Conservation (phyloP, 2,888 invertebrate species). For the Leptinotarsa juncta region DNA sequence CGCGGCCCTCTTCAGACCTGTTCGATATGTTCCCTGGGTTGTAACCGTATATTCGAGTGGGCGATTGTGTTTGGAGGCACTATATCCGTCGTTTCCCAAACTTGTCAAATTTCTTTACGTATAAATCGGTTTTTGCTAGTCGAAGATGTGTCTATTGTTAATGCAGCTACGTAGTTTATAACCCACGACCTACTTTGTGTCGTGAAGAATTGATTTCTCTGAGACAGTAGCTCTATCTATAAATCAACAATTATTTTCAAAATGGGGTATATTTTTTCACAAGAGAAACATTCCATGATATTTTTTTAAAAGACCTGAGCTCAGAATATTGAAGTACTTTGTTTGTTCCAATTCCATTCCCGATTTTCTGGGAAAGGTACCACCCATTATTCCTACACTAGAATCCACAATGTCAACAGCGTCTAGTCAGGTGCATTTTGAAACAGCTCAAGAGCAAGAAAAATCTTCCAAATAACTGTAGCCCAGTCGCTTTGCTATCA, state of each 20-base stretch:
- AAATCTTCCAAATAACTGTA: too few species aligned
- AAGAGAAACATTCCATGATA: too few species aligned
- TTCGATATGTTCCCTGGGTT: neutral
- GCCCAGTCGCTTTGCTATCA: too few species aligned
- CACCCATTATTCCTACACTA: too few species aligned
- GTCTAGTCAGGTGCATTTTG: too few species aligned
- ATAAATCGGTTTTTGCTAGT: slow-evolving; percentile 53
- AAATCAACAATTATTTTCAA: neutral
- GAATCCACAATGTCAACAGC: too few species aligned
- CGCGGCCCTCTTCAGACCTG: slow-evolving; percentile 48
- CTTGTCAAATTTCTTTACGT: slow-evolving; percentile 47
- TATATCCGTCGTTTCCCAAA: slow-evolving; percentile 55
- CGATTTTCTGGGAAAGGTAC: too few species aligned
- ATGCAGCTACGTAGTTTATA: slow-evolving; percentile 52
- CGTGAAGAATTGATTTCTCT: slow-evolving; percentile 1
- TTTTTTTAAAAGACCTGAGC: too few species aligned
- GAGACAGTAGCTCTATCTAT: neutral
- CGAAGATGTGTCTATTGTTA: slow-evolving; percentile 51
- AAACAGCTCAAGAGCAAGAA: too few species aligned
- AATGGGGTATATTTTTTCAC: too few species aligned
- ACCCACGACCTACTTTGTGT: slow-evolving; percentile 49
- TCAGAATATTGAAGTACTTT: too few species aligned
- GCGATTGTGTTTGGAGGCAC: slow-evolving; percentile 50
- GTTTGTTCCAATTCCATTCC: too few species aligned
- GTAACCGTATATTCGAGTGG: slow-evolving; percentile 40